These are phyloP conservation scores for Bursaphelenchus mucronatus DNA, from an alignment of 1,140 invertebrate genomes.

Conservation along the genomic window DNA sequence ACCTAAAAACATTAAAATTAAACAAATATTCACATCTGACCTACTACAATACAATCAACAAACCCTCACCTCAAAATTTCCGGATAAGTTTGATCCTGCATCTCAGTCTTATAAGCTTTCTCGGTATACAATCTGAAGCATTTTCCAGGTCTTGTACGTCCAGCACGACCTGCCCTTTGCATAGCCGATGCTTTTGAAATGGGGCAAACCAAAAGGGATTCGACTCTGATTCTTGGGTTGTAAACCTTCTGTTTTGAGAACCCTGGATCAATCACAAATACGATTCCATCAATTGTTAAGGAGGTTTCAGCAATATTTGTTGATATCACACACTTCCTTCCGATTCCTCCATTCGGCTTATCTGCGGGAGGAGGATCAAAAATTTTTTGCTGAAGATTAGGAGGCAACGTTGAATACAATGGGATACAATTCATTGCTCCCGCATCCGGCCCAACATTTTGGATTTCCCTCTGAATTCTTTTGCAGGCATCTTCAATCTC, in stretches of 20 bases:
- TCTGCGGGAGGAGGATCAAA: constrained; percentile 86
- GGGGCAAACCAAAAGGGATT: constrained; percentile 91
- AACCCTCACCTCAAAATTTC: constrained; percentile 76
- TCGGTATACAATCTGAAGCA: constrained; percentile 98
- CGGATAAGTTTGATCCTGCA: constrained; percentile 99
- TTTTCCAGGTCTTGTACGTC: constrained; percentile 91
- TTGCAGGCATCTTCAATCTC: constrained; percentile 99
- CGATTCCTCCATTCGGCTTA: constrained; percentile 83
- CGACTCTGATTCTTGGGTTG: constrained; percentile 91
- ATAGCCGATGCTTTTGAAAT: constrained; percentile 99
- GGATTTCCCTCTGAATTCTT: constrained; percentile 89
- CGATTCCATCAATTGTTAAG: constrained; percentile 97
- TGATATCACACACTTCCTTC: constrained; percentile 76
- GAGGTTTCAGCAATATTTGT: constrained; percentile 99
- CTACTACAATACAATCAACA: neutral
- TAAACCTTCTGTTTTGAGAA: constrained; percentile 99
- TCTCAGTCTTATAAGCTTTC: constrained; percentile 95
- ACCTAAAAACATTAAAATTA: constrained; percentile 61
- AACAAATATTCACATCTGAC: neutral
- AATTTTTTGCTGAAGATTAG: constrained; percentile 92
- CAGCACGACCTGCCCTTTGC: constrained; percentile 84
- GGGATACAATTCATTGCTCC: constrained; percentile 98
- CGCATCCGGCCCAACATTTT: constrained; percentile 89
- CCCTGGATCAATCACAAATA: constrained; percentile 99
- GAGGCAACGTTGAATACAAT: constrained; percentile 93